Percentiles rank a stretch among this genome's conserved stretches.
phyloP scores from a whole-genome alignment of 2,113 vertebrate genomes.

The Rutilus rutilus region DNA sequence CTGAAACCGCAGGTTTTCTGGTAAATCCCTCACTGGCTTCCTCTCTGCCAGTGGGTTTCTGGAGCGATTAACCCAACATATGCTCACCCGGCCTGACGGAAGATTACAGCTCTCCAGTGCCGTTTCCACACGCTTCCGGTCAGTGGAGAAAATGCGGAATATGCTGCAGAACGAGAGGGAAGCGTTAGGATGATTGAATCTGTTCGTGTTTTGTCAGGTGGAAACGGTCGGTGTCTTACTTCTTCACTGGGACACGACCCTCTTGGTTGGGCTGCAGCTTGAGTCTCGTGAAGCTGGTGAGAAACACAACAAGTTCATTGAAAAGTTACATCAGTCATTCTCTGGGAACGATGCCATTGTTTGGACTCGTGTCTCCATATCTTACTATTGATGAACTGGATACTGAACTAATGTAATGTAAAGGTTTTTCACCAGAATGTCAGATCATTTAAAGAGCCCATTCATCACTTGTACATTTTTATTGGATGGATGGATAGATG shows the following conservation, averaged over 20 bases:
- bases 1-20: neutral
- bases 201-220: neutral
- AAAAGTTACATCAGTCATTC: neutral
- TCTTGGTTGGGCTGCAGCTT: constrained; percentile 92
- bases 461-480: too few relatives aligned
- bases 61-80: constrained; percentile 56
- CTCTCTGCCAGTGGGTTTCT: constrained; percentile 47
- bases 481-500: too few relatives aligned
- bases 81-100: constrained; percentile 91
- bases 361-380: too few relatives aligned
- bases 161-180: constrained; percentile 78
- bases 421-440: too few relatives aligned
- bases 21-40: constrained; percentile 11
- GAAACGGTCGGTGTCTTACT: constrained; percentile 77
- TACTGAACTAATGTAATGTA: too few relatives aligned
- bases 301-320: neutral
- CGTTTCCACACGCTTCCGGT: constrained; percentile 92
- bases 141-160: constrained; percentile 91
- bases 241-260: constrained; percentile 93
- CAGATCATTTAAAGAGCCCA: too few relatives aligned
- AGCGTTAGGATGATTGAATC: neutral
- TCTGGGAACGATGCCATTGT: neutral
- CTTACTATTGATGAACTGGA: too few relatives aligned
- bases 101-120: constrained; percentile 90
- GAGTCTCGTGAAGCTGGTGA: constrained; percentile 87